Conservation (phyloP, 2,797 vertebrate species). For the Arrhamphus sclerolepis region DNA sequence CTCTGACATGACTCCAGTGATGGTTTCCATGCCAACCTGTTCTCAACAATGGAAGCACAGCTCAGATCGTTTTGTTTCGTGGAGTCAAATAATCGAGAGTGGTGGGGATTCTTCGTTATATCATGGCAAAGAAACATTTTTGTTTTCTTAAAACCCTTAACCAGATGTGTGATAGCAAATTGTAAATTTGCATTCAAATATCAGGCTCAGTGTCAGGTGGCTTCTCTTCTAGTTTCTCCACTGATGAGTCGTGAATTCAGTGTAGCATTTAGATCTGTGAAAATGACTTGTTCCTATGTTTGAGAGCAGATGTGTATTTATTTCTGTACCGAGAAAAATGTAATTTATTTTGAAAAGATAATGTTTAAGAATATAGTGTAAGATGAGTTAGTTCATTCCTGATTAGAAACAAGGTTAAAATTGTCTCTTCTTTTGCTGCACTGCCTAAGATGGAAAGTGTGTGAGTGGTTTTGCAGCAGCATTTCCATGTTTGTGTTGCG, state of each 20-base stretch:
- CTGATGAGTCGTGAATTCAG: conserved; percentile 63
- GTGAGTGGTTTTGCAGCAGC: conserved; percentile 52
- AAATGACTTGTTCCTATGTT: conserved; percentile 72
- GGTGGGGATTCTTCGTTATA: conserved; percentile 28
- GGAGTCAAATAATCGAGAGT: background rate
- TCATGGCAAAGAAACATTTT: conserved; percentile 41
- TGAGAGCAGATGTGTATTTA: conserved; percentile 78
- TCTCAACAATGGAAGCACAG: conserved; percentile 39
- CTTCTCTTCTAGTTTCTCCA: conserved; percentile 61
- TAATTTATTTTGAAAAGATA: conserved; percentile 81
- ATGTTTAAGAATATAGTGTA: conserved; percentile 71
- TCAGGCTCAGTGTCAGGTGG: conserved; percentile 61
- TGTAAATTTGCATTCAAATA: conserved; percentile 68
- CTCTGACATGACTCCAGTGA: background rate
- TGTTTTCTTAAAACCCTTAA: conserved; percentile 43
- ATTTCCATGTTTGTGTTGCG: conserved; percentile 48
- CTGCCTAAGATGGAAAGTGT: conserved; percentile 51
- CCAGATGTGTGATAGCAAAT: conserved; percentile 45
- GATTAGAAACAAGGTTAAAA: conserved; percentile 48
- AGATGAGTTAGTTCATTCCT: conserved; percentile 67
- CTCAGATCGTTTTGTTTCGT: conserved; percentile 24
- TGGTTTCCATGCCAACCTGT: conserved; percentile 23
- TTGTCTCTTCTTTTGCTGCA: conserved; percentile 49
- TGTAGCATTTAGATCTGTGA: conserved; percentile 72
- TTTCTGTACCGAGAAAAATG: conserved; percentile 77